phyloP scores from a whole-genome alignment of 2,888 invertebrate species.

The Spialia ferax region DNA sequence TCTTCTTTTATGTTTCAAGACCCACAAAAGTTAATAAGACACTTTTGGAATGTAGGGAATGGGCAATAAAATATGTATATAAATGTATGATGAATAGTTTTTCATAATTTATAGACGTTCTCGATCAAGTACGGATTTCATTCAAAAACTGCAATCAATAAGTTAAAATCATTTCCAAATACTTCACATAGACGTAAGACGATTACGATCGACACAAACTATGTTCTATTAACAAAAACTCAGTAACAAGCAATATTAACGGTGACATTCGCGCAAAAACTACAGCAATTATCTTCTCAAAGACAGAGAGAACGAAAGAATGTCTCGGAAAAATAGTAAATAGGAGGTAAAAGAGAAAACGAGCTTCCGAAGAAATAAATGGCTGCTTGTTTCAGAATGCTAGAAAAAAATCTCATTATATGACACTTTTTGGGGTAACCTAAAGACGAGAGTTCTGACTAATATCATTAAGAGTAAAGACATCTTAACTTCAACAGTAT shows the following conservation, averaged over 20 bases:
- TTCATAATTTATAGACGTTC: too few relatives aligned
- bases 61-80: too few relatives aligned
- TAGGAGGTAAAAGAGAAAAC: background rate
- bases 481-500: too few relatives aligned
- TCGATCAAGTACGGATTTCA: too few relatives aligned
- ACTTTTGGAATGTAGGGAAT: too few relatives aligned
- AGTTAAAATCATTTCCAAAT: too few relatives aligned
- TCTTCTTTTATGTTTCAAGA: too few relatives aligned
- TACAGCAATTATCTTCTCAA: conserved; percentile 5
- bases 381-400: background rate
- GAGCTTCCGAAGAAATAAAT: background rate
- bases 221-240: background rate
- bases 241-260: background rate
- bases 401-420: background rate
- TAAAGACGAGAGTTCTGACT: too few relatives aligned
- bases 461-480: background rate
- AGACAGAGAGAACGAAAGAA: conserved; percentile 1
- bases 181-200: too few relatives aligned
- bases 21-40: too few relatives aligned
- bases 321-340: conserved; percentile 2
- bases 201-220: background rate
- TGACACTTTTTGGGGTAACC: background rate
- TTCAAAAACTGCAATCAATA: too few relatives aligned
- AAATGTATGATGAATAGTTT: too few relatives aligned
- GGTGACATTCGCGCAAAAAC: conserved; percentile 2